These are phyloP conservation scores for Lepus oiostolus DNA, from an alignment of 2,797 vertebrate species.

Conservation along the genomic window DNA sequence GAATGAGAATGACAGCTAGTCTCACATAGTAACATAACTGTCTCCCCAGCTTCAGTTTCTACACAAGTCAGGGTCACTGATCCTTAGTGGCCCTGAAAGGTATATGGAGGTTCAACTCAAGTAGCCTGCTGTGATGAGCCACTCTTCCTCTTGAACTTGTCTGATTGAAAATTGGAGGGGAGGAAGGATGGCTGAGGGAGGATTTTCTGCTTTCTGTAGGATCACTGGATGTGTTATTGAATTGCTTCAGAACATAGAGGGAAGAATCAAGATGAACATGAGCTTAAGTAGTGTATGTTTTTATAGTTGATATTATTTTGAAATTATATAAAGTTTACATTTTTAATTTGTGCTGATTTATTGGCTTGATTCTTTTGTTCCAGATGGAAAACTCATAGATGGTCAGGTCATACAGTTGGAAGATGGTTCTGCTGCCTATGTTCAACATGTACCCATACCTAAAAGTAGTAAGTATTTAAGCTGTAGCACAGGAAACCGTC, in stretches of 20 bases:
- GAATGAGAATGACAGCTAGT: neutral
- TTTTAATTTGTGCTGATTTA: slow-evolving; percentile 47
- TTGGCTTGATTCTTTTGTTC: slow-evolving; percentile 80
- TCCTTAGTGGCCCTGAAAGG: slow-evolving; percentile 53
- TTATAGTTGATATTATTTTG: slow-evolving; percentile 83
- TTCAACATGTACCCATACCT: slow-evolving; percentile 96
- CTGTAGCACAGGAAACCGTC: neutral
- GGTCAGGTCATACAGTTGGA: slow-evolving; percentile 99
- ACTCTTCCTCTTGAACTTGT: slow-evolving; percentile 76
- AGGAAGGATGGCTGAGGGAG: slow-evolving; percentile 82
- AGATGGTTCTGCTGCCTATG: slow-evolving; percentile 98
- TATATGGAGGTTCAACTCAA: neutral
- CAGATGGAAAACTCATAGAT: slow-evolving; percentile 97
- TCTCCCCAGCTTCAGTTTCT: slow-evolving; percentile 5
- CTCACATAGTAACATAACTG: neutral
- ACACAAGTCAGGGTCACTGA: neutral
- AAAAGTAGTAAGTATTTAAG: slow-evolving; percentile 93
- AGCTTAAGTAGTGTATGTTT: slow-evolving; percentile 83
- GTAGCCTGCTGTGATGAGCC: slow-evolving; percentile 51
- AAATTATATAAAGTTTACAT: slow-evolving; percentile 77
- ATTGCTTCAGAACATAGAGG: slow-evolving; percentile 82
- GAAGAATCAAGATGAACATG: slow-evolving; percentile 85
- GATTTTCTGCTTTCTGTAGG: slow-evolving; percentile 83
- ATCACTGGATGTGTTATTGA: slow-evolving; percentile 82
- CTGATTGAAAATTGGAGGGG: slow-evolving; percentile 66